phyloP scores from a whole-genome alignment of 2,113 vertebrate genomes.

The Menura novaehollandiae region DNA sequence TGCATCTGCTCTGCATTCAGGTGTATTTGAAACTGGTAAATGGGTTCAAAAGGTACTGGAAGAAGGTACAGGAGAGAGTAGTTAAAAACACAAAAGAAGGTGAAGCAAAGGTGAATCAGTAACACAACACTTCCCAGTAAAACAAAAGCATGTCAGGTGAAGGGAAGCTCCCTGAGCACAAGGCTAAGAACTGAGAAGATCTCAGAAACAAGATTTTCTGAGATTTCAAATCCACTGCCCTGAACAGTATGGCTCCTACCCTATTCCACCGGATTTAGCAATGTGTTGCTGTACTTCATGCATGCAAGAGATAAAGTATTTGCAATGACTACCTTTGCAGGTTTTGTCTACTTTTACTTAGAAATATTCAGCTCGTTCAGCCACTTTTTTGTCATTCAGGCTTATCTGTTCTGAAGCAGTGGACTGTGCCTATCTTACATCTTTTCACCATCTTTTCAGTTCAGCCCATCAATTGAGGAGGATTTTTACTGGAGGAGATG shows the following conservation, averaged over 20 bases:
- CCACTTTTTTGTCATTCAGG: background rate
- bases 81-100: background rate
- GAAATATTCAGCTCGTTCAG: background rate
- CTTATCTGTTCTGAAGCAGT: background rate
- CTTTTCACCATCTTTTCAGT: background rate
- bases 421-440: background rate
- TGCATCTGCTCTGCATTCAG: background rate
- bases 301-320: background rate
- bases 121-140: background rate
- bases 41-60: background rate
- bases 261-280: background rate
- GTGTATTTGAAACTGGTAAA: background rate
- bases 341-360: background rate
- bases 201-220: background rate
- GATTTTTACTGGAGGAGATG: background rate
- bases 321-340: background rate
- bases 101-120: background rate
- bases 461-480: background rate
- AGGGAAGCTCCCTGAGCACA: background rate
- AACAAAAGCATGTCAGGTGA: background rate
- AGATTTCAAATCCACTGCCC: background rate
- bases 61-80: background rate
- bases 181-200: background rate
- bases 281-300: background rate
- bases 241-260: background rate